Base-by-base conservation (phyloP, 2,797 vertebrate species). In the Potorous gilbertii region DNA sequence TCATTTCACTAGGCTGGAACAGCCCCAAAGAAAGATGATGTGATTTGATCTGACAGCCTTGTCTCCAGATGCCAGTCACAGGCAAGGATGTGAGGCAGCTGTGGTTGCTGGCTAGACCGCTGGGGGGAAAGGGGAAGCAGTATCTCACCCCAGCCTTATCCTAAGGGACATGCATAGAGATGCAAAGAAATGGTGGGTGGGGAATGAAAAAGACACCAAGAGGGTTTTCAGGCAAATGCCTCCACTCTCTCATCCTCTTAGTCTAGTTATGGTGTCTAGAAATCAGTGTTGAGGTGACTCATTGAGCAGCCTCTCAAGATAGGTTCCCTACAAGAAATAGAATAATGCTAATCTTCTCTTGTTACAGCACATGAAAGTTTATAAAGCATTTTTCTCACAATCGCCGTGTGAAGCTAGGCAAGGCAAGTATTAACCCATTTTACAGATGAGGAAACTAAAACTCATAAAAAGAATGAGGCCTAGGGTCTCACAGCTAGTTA, bases 1-100 rank as follows among this genome's bases (percentile, higher is more conserved):
- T 98, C 98, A 97, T 93, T 93, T 24, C 55, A 8, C 31, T 0
- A 91, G 13, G 59, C 90, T 96, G n/a, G 95, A 95, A 93, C 94
- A 94, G 96, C 97, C 91, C 1, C 16, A 27, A 94, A 74, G 10
- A 90, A 56, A 55, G 34, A 90, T 96, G 97, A 98, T 90, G 21
- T 95, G 96, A 98, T 97, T 3, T 0, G 0, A 55, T 94, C 54
- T 98, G 98, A 98, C 98, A 94, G 27, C 10, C 81, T 95, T 57
- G 28, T 93, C 96, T 92, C 56, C 94, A 2, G 81, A 95, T 90
- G 21, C 56, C 92, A 54, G 95, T 66, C 94, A 16, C 29, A 0
- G 90, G 74, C 95, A 4, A 0, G 28, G 94, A 94, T 55, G 40
- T 55, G 95, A 95, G 0, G 1, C 93, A 55, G 94, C 95, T 1